Evolutionary conservation across 1,140 invertebrate genomes (phyloP).

Genomic region (Pectinophora gossypiella): DNA sequence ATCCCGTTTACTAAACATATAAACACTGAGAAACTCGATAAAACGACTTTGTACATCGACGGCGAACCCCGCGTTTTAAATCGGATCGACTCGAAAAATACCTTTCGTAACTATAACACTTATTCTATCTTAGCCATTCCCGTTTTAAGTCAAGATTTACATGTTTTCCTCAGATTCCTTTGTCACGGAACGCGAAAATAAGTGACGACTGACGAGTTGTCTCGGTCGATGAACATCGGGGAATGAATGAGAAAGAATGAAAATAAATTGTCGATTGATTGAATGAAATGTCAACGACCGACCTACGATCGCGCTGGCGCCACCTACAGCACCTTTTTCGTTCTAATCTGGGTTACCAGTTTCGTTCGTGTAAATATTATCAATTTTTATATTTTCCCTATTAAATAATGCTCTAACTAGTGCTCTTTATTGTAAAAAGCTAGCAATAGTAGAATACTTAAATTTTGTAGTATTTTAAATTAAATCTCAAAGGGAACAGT

Average conservation of each 20-base stretch:
- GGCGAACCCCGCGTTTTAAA: neutral
- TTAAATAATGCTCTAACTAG: no score
- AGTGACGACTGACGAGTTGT: constrained; percentile 4
- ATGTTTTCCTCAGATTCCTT: constrained; percentile 30
- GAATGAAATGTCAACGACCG: constrained; percentile 14
- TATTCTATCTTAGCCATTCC: constrained; percentile 16
- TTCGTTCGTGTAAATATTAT: no score
- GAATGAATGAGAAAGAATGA: constrained; percentile 13
- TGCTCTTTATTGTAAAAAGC: no score
- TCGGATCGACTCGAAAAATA: neutral
- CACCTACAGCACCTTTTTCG: no score
- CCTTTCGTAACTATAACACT: no score
- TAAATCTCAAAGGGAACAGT: no score
- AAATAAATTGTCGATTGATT: neutral
- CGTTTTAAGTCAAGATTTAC: constrained; percentile 45
- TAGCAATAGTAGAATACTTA: no score
- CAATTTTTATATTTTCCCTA: no score
- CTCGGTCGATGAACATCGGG: constrained; percentile 14
- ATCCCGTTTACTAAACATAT: constrained; percentile 48
- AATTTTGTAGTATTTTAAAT: no score
- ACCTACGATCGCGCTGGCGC: neutral
- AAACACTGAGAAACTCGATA: constrained; percentile 27
- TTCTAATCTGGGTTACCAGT: no score
- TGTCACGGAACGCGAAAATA: constrained; percentile 17
- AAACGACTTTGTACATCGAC: neutral